Conservation (phyloP, 2,113 vertebrate genomes). For the Gallinago paraguaiae region DNA sequence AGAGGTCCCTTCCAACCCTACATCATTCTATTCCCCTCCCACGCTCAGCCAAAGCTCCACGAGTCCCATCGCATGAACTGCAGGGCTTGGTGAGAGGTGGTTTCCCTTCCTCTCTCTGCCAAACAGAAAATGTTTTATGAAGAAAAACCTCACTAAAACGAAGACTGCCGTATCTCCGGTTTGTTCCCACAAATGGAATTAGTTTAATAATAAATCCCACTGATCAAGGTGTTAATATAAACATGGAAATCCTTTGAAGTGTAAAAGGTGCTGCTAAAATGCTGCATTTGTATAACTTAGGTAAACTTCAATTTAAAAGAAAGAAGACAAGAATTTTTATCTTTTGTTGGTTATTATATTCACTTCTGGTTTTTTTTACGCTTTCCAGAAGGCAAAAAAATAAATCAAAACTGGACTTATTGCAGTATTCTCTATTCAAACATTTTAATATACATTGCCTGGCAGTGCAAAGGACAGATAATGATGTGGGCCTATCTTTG, state of each 20-base stretch:
- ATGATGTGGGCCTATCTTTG: background rate
- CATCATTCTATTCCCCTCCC: too few species aligned
- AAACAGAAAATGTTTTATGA: background rate
- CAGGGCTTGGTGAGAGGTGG: background rate
- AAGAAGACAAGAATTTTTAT: background rate
- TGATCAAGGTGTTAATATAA: background rate
- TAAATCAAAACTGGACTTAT: background rate
- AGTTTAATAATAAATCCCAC: background rate
- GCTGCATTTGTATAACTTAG: background rate
- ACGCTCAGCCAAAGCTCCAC: background rate
- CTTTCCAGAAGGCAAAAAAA: slow-evolving; percentile 10
- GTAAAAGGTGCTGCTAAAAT: background rate
- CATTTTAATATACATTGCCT: background rate
- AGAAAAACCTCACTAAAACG: background rate
- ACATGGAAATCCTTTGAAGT: background rate
- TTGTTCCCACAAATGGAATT: background rate
- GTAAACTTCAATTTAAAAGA: background rate
- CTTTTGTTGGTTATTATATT: background rate
- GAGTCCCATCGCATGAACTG: background rate
- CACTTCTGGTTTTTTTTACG: background rate
- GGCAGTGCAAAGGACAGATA: background rate
- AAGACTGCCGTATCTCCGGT: background rate
- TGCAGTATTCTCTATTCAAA: background rate
- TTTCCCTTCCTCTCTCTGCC: background rate
- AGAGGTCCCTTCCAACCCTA: too few species aligned